Evolutionary conservation across 2,113 vertebrate species (phyloP).

Genomic region (Gallinago paraguaiae): DNA sequence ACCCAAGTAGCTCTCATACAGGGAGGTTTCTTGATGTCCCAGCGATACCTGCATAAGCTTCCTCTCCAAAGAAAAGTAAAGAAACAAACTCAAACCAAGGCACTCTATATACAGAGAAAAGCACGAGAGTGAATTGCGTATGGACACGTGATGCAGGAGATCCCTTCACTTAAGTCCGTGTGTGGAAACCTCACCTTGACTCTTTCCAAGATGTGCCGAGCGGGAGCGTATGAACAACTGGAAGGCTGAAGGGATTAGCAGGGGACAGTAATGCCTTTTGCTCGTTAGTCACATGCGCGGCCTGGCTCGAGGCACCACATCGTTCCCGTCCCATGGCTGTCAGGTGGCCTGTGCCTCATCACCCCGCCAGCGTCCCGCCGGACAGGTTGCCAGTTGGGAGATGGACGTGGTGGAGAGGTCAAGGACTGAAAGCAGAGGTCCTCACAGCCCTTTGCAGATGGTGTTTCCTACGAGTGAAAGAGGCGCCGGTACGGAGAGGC

Average conservation of each 20-base stretch:
- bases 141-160: background rate
- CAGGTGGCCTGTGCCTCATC: background rate
- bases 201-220: background rate
- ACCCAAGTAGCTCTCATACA: background rate
- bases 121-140: fast-evolving
- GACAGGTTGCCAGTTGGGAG: background rate
- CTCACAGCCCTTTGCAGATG: background rate
- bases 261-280: background rate
- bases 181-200: background rate
- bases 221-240: background rate
- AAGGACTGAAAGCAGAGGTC: background rate
- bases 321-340: slow-evolving; percentile 9
- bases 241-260: slow-evolving; percentile 39
- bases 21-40: background rate
- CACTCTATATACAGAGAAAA: fast-evolving
- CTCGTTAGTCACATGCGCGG: background rate
- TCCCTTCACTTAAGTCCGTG: background rate
- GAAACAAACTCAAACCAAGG: background rate
- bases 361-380: fast-evolving
- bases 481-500: background rate
- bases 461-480: background rate
- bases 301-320: background rate
- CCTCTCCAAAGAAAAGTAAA: background rate
- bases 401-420: background rate
- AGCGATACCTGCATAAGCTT: background rate